Percentiles rank a stretch among this genome's conserved stretches.
Conservation (phyloP, 2,797 vertebrate species). For the Xiphophorus birchmanni region DNA sequence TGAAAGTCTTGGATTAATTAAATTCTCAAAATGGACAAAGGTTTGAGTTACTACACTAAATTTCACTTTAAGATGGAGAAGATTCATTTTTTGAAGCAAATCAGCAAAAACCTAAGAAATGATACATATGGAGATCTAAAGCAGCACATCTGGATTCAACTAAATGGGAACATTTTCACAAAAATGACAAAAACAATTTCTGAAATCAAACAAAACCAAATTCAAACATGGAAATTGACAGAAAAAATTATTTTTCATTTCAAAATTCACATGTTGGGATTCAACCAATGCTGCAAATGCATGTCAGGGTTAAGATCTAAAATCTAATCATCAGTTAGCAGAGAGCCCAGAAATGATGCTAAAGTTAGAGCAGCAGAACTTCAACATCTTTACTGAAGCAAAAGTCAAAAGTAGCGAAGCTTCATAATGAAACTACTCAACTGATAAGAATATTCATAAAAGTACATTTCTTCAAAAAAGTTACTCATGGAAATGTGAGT, state of each 20-base stretch:
- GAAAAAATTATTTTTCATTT: neutral
- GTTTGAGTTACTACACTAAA: neutral
- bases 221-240: neutral
- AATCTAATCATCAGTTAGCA: slow-evolving; percentile 1
- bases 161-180: neutral
- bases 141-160: neutral
- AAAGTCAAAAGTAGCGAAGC: no score
- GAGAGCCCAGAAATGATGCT: no score
- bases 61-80: neutral
- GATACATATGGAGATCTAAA: no score
- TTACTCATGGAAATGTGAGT: no score
- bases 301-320: no score
- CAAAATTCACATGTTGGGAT: neutral
- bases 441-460: no score
- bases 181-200: neutral
- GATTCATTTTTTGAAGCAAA: neutral
- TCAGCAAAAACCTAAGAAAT: neutral
- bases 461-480: no score
- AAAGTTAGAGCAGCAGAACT: no score
- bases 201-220: neutral
- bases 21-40: no score
- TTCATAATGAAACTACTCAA: no score
- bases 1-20: neutral
- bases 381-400: no score
- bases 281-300: neutral